Evolutionary conservation across 2,888 invertebrate genomes (phyloP), one percentile per base, ranked within the genome.

Genomic region (Baccha elongata): DNA sequence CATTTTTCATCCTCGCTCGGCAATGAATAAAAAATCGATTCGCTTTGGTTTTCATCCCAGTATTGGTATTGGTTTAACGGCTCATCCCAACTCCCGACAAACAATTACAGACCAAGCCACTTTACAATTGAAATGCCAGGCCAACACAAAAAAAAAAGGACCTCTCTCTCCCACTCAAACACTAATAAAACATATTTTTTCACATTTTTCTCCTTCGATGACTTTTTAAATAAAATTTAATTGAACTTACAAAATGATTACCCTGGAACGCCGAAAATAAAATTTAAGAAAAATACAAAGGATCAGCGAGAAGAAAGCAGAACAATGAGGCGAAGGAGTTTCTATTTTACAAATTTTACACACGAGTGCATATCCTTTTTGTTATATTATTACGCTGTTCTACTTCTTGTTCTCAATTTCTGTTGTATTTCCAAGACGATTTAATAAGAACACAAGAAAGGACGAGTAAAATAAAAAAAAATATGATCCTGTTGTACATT

Each of bases 321-420:
- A 58, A 83, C 78, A 83, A 83, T 83, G 60, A 17, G 71, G 69
- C 78, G 83, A 78, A 83, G 83, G 83, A 83, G 83, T 83, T 78
- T 78, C 83, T 78, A 83, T 78, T 83, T 83, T 78, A 83, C 83
- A 83, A 78, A 83, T 83, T 83, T 83, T 73, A 78, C 83, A 83
- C 83, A 83, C 78, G 83, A 78, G 72, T 83, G 78, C 55, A 73
- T 83, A 83, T 83, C 72, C 78, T 68, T 75, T 83, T 44, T 60
- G 60, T 60, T 29, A 19, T 76, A 72, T 76, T 76, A 83, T 76
- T 52, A 58, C 83, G 62, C 78, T 72, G 53, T 76, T 71, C 60
- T 64, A 68, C 73, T 68, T 68, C 42, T 69, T 68, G 42, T 52
- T 17, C 68, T 64, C 42, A 32, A 6, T 1, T 67, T 62, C 23